These are phyloP conservation scores for Elephantulus edwardii DNA, from an alignment of 2,113 vertebrate species.

Conservation along the genomic window DNA sequence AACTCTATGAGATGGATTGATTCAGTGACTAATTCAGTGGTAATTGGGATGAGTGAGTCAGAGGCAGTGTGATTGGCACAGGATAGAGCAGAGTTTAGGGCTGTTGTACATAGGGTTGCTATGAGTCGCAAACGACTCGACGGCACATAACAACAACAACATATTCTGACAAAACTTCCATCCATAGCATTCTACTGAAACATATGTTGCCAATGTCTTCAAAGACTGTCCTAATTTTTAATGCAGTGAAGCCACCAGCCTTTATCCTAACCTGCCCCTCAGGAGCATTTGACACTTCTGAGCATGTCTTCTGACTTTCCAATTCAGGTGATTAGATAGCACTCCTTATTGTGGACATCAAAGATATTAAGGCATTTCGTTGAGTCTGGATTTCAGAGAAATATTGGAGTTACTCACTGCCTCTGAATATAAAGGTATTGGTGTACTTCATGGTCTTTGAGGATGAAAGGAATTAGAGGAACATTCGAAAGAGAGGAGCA, in stretches of 20 bases:
- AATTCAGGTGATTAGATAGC: neutral
- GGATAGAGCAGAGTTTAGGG: no score
- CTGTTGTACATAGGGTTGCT: no score
- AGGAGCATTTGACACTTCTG: neutral
- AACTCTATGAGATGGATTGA: no score
- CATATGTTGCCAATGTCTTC: neutral
- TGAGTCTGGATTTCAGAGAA: neutral
- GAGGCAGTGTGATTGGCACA: no score
- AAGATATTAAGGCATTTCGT: no score
- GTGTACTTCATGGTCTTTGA: neutral
- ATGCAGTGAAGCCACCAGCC: neutral
- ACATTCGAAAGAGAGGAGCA: neutral
- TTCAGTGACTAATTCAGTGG: no score
- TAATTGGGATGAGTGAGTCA: no score
- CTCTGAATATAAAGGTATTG: no score
- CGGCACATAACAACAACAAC: no score
- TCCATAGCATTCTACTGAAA: neutral
- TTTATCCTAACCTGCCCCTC: neutral
- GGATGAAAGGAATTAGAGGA: neutral
- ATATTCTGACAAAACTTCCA: no score
- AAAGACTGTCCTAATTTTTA: neutral
- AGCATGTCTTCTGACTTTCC: neutral
- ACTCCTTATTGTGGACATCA: neutral
- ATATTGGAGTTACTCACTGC: no score
- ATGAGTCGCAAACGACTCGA: no score